Evolutionary conservation across 2,113 vertebrate species (phyloP), one percentile per base, ranked within the genome.

Genomic region (Scopus umbretta): DNA sequence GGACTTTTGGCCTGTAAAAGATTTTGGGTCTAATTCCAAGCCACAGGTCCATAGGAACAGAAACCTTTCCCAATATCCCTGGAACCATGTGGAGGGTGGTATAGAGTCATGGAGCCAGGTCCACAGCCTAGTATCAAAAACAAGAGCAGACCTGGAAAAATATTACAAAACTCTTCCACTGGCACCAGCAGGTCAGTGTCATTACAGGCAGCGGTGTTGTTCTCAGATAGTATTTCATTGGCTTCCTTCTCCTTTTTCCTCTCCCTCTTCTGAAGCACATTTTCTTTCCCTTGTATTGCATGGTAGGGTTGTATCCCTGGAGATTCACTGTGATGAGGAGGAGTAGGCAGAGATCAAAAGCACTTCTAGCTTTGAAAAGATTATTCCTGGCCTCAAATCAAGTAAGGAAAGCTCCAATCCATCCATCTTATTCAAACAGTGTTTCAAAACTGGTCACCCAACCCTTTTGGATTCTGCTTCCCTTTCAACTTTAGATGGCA

Each of bases 311-410:
- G 93, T 97, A 97, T 98, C 98, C 97, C 97, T 98, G 97, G 98
- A 98, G 96, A 95, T 96, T 96, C 94, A 97, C 96, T 97, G 96
- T 89, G 96, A 97, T 97, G 97, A 98, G 96, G 97, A 96, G 98
- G 96, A 97, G 97, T 96, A 98, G 96, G 93, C 94, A 90, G 93
- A 97, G 97, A 98, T 98, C 98, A 98, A 98, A 98, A 97, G 97
- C 96, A 88, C 74, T 96, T 97, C 96, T 97, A 97, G 94, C 97
- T 98, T 97, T 97, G 96, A 97, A 98, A 97, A 98, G 97, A 97
- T 98, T 98, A 98, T 98, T 98, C 97, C 97, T 98, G 98, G 98
- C 98, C 94, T 96, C 83, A 91, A 97, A 97, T 96, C 98, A 98
- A 98, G 94, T 97, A 97, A 45, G 95, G 97, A 67, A 92, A 98